phyloP scores from a whole-genome alignment of 2,797 vertebrate species.

The Holocentrus rufus region DNA sequence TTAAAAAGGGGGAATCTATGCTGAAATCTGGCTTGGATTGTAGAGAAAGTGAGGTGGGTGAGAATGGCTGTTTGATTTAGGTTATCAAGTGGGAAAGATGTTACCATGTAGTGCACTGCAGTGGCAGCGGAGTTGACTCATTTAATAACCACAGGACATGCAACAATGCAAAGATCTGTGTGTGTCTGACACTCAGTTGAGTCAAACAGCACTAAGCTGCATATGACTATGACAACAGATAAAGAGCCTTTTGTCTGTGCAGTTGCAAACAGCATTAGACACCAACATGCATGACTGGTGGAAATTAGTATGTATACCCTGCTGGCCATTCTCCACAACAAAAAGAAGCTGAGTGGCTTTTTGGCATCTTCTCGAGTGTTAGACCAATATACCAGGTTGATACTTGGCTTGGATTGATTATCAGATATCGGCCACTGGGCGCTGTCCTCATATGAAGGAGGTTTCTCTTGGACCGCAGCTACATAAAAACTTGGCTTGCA shows the following conservation, averaged over 20 bases:
- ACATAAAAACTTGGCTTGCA: too few species aligned
- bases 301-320: not conserved
- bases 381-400: too few species aligned
- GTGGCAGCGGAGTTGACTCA: slow-evolving; percentile 15
- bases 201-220: slow-evolving; percentile 31
- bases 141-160: slow-evolving; percentile 1
- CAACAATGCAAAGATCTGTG: slow-evolving; percentile 12
- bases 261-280: not conserved
- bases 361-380: too few species aligned
- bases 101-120: not conserved
- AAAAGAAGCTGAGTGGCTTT: too few species aligned
- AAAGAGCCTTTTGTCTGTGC: not conserved
- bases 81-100: not conserved
- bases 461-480: too few species aligned
- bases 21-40: too few species aligned
- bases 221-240: slow-evolving; percentile 6
- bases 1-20: too few species aligned
- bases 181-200: slow-evolving; percentile 7
- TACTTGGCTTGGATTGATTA: too few species aligned
- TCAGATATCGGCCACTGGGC: too few species aligned
- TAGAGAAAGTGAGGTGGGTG: not conserved
- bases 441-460: too few species aligned
- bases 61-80: too few species aligned
- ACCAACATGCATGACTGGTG: not conserved
- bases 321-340: not conserved